Evolutionary conservation across 2,888 invertebrate species (phyloP).

Genomic region (Drosophila testacea): DNA sequence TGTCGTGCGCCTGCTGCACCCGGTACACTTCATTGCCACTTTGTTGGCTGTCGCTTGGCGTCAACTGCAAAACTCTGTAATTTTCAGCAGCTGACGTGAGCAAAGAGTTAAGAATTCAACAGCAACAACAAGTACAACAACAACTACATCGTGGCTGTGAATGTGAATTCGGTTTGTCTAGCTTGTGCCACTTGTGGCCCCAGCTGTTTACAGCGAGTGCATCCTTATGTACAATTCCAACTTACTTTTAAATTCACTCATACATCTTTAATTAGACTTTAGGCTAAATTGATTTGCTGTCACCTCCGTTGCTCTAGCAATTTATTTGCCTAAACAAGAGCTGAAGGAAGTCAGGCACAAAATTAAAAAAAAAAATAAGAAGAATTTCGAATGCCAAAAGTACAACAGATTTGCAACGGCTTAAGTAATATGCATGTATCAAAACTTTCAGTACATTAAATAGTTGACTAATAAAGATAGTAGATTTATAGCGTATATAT

Average conservation of each 20-base stretch:
- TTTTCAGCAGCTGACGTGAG: slow-evolving; percentile 55
- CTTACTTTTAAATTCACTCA: slow-evolving; percentile 12
- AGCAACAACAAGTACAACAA: slow-evolving; percentile 15
- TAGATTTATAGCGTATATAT: background rate
- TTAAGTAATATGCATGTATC: background rate
- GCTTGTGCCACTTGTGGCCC: slow-evolving; percentile 29
- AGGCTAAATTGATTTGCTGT: slow-evolving; percentile 42
- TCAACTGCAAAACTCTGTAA: slow-evolving; percentile 64
- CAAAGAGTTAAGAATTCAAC: slow-evolving; percentile 17
- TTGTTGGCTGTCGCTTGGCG: slow-evolving; percentile 49
- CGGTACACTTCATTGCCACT: slow-evolving; percentile 54
- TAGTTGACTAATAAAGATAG: slow-evolving; percentile 8
- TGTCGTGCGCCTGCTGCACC: slow-evolving; percentile 48
- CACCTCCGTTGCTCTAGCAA: slow-evolving; percentile 29
- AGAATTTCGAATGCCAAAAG: background rate
- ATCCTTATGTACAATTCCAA: slow-evolving; percentile 38
- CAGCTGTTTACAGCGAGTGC: slow-evolving; percentile 41
- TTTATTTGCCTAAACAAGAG: slow-evolving; percentile 17
- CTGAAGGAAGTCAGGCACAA: background rate
- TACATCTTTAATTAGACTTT: slow-evolving; percentile 45
- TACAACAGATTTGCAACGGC: background rate
- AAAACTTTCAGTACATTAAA: no score
- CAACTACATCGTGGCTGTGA: slow-evolving; percentile 14
- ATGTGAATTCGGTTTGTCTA: slow-evolving; percentile 26
- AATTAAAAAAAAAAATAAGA: background rate